Evolutionary conservation across 2,797 vertebrate genomes (phyloP).

Genomic region (Crypturellus tataupa): DNA sequence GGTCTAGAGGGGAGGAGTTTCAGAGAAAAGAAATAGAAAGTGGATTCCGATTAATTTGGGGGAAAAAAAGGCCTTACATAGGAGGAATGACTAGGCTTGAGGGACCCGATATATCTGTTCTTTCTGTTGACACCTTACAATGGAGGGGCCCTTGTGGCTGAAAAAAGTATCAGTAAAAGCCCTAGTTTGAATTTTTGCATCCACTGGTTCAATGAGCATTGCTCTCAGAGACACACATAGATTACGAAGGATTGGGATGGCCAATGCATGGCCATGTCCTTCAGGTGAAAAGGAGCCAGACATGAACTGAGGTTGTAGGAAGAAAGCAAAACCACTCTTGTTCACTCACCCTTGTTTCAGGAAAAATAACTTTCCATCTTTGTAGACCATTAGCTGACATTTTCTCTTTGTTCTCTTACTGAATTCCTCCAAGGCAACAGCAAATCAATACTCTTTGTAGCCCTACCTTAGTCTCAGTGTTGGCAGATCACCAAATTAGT

Average conservation of each 20-base stretch:
- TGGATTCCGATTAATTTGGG: neutral
- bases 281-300: neutral
- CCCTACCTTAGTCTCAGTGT: neutral
- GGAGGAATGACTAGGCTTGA: neutral
- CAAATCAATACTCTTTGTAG: neutral
- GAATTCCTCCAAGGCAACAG: neutral
- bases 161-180: accelerated
- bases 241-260: neutral
- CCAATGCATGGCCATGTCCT: neutral
- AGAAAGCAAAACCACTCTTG: neutral
- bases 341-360: neutral
- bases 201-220: neutral
- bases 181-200: neutral
- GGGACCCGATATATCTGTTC: accelerated
- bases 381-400: neutral
- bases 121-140: neutral
- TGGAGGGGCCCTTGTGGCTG: neutral
- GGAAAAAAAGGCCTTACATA: neutral
- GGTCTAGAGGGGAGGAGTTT: slow-evolving; percentile 26
- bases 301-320: neutral
- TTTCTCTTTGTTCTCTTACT: neutral
- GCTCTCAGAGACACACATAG: neutral
- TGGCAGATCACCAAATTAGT: neutral
- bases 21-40: neutral
- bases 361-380: neutral